Base-by-base conservation (phyloP, 2,797 vertebrate genomes). In the Heliangelus exortis region DNA sequence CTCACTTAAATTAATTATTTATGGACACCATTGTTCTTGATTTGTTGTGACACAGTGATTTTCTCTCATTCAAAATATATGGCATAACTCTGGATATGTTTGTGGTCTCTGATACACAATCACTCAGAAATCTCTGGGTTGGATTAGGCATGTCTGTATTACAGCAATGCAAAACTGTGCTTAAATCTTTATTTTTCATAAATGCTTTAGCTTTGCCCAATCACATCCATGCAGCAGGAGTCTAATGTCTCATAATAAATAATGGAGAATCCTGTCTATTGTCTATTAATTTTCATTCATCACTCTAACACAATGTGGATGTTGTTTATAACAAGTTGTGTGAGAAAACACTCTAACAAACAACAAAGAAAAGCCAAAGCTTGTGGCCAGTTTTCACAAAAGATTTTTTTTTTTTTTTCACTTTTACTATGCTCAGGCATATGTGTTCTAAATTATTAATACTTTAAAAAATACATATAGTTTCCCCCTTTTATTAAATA, bases 161-260 rank as follows among this genome's bases (percentile, higher is more conserved):
- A 21, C 26, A 84, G 31, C 41, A 75, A 33, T 12, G 26, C 43
- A 79, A 67, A 87, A 53, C 45, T 33, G 3, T 29, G 12, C 55
- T 78, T 58, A 61, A 69, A 45, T 84, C 26, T 39, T 94, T 90
- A 33, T 83, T 94, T 96, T 94, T 87, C 34, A 41, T 36, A 81
- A 95, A 84, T 68, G 19, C 23, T 45, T 94, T 47, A 57, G 19
- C 6, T 87, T 80, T 51, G 43, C 29, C 67, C 76, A 78, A 54
- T 93, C n/a, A 63, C 45, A 75, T 92, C 84, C 62, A 41, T n/a
- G 23, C 84, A 96, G 75, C 71, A 90, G 91, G 83, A 96, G 76
- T 84, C 58, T 85, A 51, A 92, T 92, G 87, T 69, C 83, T 76
- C 53, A 26, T 73, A 91, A 87, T 84, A 92, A 95, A 90, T 79